Conservation (phyloP, 2,888 invertebrate genomes). For the Polia nebulosa region DNA sequence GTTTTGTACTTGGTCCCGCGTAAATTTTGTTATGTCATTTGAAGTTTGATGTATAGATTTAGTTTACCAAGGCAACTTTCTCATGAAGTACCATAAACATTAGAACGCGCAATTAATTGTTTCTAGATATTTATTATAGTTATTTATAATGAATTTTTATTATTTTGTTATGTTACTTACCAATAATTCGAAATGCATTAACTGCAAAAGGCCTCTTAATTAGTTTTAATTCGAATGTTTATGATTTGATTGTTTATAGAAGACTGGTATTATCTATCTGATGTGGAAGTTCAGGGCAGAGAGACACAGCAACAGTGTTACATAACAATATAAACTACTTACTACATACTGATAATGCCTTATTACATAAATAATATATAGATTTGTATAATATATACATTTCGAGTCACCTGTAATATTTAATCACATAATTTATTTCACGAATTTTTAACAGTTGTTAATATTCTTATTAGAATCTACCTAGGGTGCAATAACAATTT, state of each 20-base stretch:
- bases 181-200: constrained; percentile 56
- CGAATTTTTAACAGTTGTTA: constrained; percentile 29
- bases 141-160: constrained; percentile 39
- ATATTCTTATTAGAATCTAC: constrained; percentile 27
- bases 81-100: constrained; percentile 46
- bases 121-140: constrained; percentile 57
- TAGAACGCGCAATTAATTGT: constrained; percentile 60
- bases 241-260: constrained; percentile 20
- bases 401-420: constrained; percentile 47
- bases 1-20: constrained; percentile 25
- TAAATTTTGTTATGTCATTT: constrained; percentile 28
- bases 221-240: constrained; percentile 47
- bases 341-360: constrained; percentile 17
- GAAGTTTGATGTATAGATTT: constrained; percentile 44
- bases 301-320: constrained; percentile 25
- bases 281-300: neutral
- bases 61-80: constrained; percentile 57
- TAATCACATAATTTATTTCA: constrained; percentile 58
- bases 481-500: constrained; percentile 31
- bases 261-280: constrained; percentile 23
- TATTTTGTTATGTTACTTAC: constrained; percentile 47
- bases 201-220: constrained; percentile 41
- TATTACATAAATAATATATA: constrained; percentile 24
- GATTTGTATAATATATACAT: constrained; percentile 44
- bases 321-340: constrained; percentile 19